Base-by-base conservation (phyloP, 2,888 invertebrate species). In the Netelia fuscicornis region DNA sequence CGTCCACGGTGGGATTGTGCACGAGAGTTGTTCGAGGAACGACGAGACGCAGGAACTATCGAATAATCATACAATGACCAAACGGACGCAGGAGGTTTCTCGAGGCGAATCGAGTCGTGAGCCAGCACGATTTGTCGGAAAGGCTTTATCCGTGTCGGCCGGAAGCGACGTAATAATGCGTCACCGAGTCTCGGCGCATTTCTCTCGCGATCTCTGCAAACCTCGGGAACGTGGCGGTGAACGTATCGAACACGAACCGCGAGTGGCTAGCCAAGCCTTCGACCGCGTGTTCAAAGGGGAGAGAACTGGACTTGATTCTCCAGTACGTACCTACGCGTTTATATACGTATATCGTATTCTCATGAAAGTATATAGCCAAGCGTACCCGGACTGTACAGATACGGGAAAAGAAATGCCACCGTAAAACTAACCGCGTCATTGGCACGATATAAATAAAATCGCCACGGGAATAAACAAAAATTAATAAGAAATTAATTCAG, bases 91-190 rank as follows among this genome's bases (percentile, higher is more conserved):
- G 67, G 52, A 44, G 62, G 72, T 83, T 68, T 67, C 70, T 83
- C 78, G 72, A 78, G 68, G 72, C 65, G 44, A 80, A 71, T 72
- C 72, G 71, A 78, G 60, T 79, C 62, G 71, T 72, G 71, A 42
- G 62, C 56, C 67, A 30, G 71, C 60, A 71, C 78, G 83, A 83
- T 83, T 83, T 83, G 79, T 79, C 83, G 79, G 83, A 83, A 80
- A 75, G 83, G 79, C 64, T 80, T 83, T 83, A 83, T 71, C 75
- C 83, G 70, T 65, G 79, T 83, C 83, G 83, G 79, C 81, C 82
- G 85, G 77, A 86, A 76, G 71, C 86, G 65, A 87, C 86, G 87
- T 86, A 87, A 88, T 85, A 86, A 87, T 87, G 85, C 86, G 85
- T 85, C 81, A 86, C 82, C 84, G 81, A 81, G 85, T 84, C 82